Conservation (phyloP, 2,888 invertebrate genomes). For the Uropetala carovei region DNA sequence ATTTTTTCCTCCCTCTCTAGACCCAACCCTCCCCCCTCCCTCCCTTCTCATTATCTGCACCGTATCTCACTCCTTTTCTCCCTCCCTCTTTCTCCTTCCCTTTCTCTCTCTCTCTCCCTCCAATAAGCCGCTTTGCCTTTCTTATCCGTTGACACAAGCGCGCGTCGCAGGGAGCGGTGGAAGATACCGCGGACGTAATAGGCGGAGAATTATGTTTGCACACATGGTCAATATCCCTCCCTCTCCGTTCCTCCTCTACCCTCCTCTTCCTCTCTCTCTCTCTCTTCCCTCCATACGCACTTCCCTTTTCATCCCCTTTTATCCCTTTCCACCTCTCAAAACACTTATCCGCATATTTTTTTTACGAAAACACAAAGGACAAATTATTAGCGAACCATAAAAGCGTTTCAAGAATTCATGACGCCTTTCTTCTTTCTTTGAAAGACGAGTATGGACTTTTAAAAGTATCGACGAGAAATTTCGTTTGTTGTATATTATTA, state of each 20-base stretch:
- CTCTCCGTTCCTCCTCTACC: background rate
- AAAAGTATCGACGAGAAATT: too few species aligned
- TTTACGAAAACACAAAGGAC: background rate
- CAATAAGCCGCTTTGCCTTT: background rate
- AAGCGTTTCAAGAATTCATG: background rate
- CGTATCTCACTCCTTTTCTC: too few species aligned
- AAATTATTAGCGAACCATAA: background rate
- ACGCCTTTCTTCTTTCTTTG: background rate
- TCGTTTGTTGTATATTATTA: too few species aligned
- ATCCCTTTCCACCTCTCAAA: background rate
- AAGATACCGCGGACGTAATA: slow-evolving; percentile 1
- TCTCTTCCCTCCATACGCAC: background rate
- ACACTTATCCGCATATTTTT: background rate
- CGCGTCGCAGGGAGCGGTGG: background rate
- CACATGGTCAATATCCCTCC: background rate
- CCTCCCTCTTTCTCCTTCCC: too few species aligned
- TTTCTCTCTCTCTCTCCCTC: background rate
- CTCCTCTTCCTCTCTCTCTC: background rate
- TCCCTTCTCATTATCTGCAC: too few species aligned
- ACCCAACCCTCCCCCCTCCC: too few species aligned
- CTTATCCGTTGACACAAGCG: slow-evolving; percentile 17
- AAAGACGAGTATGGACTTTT: background rate
- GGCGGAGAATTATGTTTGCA: slow-evolving; percentile 26
- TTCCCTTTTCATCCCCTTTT: background rate
- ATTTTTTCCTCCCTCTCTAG: too few species aligned